phyloP scores from a whole-genome alignment of 1,140 invertebrate genomes.

The Onthophagus taurus region DNA sequence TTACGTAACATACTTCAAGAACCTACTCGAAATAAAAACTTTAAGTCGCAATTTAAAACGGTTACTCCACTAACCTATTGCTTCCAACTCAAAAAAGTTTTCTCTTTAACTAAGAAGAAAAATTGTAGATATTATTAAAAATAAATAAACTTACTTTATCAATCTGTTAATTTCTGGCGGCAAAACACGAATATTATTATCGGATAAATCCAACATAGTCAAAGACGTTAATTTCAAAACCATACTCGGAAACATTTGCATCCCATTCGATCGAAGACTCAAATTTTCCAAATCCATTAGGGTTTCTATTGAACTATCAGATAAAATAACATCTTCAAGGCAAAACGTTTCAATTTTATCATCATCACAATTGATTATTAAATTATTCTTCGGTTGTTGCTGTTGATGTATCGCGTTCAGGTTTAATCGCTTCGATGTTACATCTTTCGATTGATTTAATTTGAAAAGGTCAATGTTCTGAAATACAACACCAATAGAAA shows the following conservation, averaged over 20 bases:
- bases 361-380: conserved; percentile 20
- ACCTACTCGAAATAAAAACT: too few relatives aligned
- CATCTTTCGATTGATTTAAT: too few relatives aligned
- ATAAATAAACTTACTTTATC: conserved; percentile 51
- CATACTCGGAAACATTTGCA: conserved; percentile 47
- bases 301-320: conserved; percentile 28
- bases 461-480: too few relatives aligned
- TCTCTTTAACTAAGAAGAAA: too few relatives aligned
- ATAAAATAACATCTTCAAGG: conserved; percentile 32
- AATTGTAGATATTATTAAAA: too few relatives aligned
- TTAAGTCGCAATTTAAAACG: too few relatives aligned
- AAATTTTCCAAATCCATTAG: conserved; percentile 42
- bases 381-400: too few relatives aligned
- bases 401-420: too few relatives aligned
- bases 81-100: too few relatives aligned
- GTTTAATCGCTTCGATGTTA: conserved; percentile 27
- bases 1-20: too few relatives aligned
- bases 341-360: conserved; percentile 21
- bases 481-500: too few relatives aligned
- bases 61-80: too few relatives aligned
- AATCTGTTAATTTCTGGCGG: conserved; percentile 52
- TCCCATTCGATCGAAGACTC: conserved; percentile 48
- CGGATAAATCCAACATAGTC: conserved; percentile 57
- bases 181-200: conserved; percentile 53
- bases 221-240: conserved; percentile 47